Conservation (phyloP, 2,888 invertebrate genomes). For the Lottia gigantea region DNA sequence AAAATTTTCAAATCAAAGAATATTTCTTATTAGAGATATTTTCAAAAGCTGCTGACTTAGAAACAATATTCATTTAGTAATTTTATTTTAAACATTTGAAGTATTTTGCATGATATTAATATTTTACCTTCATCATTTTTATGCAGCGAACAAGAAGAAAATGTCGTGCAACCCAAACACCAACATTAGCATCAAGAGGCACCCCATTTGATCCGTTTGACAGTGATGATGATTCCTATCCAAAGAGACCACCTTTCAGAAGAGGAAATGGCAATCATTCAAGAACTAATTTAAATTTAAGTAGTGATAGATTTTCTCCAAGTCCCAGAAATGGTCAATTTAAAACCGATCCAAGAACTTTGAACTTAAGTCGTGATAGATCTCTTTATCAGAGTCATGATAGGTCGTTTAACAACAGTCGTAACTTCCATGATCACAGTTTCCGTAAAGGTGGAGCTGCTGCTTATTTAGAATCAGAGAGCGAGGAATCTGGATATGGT, state of each 20-base stretch:
- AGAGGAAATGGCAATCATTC: constrained; percentile 4
- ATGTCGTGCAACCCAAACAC: constrained; percentile 59
- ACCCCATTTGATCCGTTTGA: constrained; percentile 40
- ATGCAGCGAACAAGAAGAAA: constrained; percentile 46
- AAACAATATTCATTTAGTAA: not conserved
- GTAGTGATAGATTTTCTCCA: constrained; percentile 6
- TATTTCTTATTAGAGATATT: not conserved
- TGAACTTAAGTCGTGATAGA: constrained; percentile 12
- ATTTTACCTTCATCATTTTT: constrained; percentile 18
- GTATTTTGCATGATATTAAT: constrained; percentile 16
- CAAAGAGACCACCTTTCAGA: not conserved
- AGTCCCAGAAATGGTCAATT: constrained; percentile 11
- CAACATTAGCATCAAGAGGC: constrained; percentile 39
- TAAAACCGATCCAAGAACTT: constrained; percentile 12
- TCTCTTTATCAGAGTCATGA: constrained; percentile 15
- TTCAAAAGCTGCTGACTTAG: not conserved
- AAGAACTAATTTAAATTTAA: not conserved
- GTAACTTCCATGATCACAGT: constrained; percentile 19
- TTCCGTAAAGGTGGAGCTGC: constrained; percentile 44
- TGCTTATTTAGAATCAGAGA: constrained; percentile 55
- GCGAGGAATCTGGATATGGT: constrained; percentile 62
- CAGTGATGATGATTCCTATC: constrained; percentile 36
- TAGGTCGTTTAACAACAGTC: constrained; percentile 13
- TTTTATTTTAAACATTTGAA: not conserved
- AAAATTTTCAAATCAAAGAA: too few species aligned